A percentile compares a stretch with the other conserved stretches of the same genome.
Conservation (phyloP, 2,797 vertebrate species). For the Crocodylus rhombifer region DNA sequence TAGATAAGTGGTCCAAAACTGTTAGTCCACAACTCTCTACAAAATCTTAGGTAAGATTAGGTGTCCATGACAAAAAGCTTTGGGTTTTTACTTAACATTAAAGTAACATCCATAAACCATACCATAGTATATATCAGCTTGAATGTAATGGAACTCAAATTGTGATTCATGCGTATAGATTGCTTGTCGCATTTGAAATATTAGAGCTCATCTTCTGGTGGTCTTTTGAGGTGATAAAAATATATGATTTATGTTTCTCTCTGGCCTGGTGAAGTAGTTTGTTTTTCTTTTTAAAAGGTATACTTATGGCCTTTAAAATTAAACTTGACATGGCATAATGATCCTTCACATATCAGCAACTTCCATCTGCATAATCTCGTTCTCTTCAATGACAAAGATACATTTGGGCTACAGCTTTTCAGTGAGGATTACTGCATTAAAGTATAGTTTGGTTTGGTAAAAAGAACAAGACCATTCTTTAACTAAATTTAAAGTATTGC, state of each 20-base stretch:
- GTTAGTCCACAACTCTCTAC: not conserved
- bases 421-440: not conserved
- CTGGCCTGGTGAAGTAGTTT: constrained; percentile 65
- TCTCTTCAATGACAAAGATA: not conserved
- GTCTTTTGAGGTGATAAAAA: constrained; percentile 79
- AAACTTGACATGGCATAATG: constrained; percentile 76
- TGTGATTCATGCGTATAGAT: constrained; percentile 78
- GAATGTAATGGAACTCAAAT: constrained; percentile 68
- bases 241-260: constrained; percentile 78
- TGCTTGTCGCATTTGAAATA: constrained; percentile 81
- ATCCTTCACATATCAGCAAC: constrained; percentile 55
- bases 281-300: constrained; percentile 78
- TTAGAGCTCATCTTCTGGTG: constrained; percentile 78
- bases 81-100: constrained; percentile 47
- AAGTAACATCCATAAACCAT: constrained; percentile 60
- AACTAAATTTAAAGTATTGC: not conserved
- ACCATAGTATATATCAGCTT: constrained; percentile 48
- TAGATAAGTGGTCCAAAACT: not conserved
- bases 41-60: constrained; percentile 48
- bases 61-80: constrained; percentile 36
- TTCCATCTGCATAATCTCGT: constrained; percentile 27
- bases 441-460: not conserved
- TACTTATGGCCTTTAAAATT: constrained; percentile 78
- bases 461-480: not conserved
- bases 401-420: not conserved